Conservation (phyloP, 2,113 vertebrate genomes). For the Condylura cristata region DNA sequence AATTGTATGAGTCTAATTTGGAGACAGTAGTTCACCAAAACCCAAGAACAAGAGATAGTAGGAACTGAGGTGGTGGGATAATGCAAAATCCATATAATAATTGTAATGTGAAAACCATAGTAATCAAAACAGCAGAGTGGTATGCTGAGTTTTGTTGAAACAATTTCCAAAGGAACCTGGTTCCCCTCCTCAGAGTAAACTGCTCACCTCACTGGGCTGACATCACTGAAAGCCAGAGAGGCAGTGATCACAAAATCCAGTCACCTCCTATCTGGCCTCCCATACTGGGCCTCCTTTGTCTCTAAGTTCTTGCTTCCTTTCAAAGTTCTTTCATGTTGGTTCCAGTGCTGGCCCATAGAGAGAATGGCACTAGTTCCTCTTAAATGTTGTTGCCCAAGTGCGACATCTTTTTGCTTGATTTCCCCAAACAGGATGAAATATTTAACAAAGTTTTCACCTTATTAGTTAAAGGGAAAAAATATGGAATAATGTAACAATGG, state of each 20-base stretch:
- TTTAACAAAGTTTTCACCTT: neutral
- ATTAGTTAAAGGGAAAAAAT: neutral
- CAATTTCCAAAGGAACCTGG: neutral
- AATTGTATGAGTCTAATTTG: neutral
- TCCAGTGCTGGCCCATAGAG: neutral
- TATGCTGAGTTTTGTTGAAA: too few relatives aligned
- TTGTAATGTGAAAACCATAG: neutral
- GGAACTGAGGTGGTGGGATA: neutral
- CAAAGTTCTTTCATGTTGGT: neutral
- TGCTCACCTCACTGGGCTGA: neutral
- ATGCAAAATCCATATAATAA: neutral
- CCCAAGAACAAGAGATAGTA: neutral
- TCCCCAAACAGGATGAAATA: neutral
- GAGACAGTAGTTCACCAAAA: neutral
- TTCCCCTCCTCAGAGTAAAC: neutral
- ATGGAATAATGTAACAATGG: neutral
- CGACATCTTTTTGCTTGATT: neutral
- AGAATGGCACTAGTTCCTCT: neutral
- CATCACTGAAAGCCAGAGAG: too few relatives aligned
- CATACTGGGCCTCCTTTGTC: neutral
- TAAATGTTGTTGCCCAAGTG: neutral
- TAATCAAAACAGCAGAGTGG: neutral
- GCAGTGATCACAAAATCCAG: neutral
- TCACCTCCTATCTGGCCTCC: neutral
- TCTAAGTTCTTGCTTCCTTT: neutral